Base-by-base conservation (phyloP, 2,888 invertebrate genomes). In the Eustalomyia histrio region DNA sequence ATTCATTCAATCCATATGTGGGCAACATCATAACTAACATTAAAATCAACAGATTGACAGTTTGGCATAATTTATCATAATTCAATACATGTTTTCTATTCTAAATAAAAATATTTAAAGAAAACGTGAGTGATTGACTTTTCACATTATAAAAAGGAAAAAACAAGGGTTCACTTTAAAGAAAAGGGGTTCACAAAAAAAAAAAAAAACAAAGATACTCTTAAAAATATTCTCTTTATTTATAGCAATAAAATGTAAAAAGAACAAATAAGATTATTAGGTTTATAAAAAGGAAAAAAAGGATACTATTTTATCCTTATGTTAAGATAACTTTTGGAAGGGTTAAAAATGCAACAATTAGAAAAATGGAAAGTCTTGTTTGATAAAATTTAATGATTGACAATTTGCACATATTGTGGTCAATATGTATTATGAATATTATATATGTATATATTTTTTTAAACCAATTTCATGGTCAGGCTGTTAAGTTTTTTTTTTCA, bases 41-140 rank as follows among this genome's bases (percentile, higher is more conserved):
- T 9, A 43, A 74, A 60, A 73, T 65, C 83, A 85, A 84, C 85
- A 85, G 75, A 86, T 88, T 89, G 88, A 87, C 89, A 87, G 85
- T 87, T 73, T 86, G 86, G 85, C 86, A 89, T 87, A 87, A 87
- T 89, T 88, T 87, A 88, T 89, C 89, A 89, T 87, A 87, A 89
- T 89, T 89, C 89, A 85, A 85, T 86, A 84, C 85, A 87, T 86
- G 87, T 79, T 85, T 85, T 84, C 80, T 17, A 17, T 60, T 55
- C 12, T 4, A 24, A 69, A 52, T 35, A 21, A 47, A 75, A 68
- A 47, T 55, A 53, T 76, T 64, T 39, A 21, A 50, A 58, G 16
- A 52, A 53, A 61, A 78, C 65, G 43, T 71, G 64, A 64, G 69
- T 35, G 57, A 57, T 9, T 57, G 24, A 29, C 29, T 57, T 57